Conservation (phyloP, 2,888 invertebrate species). For the Galerucella pusilla region DNA sequence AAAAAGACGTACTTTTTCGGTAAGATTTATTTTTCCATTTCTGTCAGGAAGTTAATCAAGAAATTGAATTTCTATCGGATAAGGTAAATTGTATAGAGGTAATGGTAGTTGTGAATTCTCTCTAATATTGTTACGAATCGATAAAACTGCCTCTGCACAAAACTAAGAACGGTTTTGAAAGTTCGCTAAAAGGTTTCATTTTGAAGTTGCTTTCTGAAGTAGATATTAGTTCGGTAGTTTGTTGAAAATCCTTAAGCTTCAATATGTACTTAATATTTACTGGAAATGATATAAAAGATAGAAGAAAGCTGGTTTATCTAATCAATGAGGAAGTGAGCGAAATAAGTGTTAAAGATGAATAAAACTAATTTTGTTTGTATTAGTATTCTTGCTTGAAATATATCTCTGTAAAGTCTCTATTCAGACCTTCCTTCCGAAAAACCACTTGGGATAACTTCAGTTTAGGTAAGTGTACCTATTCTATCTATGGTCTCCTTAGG, state of each 20-base stretch:
- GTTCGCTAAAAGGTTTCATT: slow-evolving; percentile 30
- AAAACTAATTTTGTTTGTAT: too few species aligned
- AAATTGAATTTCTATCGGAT: slow-evolving; percentile 15
- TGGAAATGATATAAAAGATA: not conserved
- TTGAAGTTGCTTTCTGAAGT: slow-evolving; percentile 19
- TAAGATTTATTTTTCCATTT: slow-evolving; percentile 2
- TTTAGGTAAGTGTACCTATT: too few species aligned
- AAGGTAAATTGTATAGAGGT: slow-evolving; percentile 17
- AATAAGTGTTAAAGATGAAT: too few species aligned
- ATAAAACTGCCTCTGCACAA: slow-evolving; percentile 18
- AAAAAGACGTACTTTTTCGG: not conserved
- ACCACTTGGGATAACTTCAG: too few species aligned
- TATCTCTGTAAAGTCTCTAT: too few species aligned
- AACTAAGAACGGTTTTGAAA: slow-evolving; percentile 24
- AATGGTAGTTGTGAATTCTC: slow-evolving; percentile 18
- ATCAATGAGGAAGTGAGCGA: too few species aligned
- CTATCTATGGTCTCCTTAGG: too few species aligned
- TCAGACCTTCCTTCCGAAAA: too few species aligned
- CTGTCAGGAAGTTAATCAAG: slow-evolving; percentile 15
- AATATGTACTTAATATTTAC: not conserved
- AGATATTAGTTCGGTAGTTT: slow-evolving; percentile 5
- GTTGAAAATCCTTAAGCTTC: not conserved
- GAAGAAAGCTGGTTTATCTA: too few species aligned
- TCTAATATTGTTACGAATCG: slow-evolving; percentile 20
- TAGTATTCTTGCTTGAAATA: too few species aligned